Evolutionary conservation across 92 coral and sea anemone species (phyloP).

Genomic region (Paramuricea clavata): DNA sequence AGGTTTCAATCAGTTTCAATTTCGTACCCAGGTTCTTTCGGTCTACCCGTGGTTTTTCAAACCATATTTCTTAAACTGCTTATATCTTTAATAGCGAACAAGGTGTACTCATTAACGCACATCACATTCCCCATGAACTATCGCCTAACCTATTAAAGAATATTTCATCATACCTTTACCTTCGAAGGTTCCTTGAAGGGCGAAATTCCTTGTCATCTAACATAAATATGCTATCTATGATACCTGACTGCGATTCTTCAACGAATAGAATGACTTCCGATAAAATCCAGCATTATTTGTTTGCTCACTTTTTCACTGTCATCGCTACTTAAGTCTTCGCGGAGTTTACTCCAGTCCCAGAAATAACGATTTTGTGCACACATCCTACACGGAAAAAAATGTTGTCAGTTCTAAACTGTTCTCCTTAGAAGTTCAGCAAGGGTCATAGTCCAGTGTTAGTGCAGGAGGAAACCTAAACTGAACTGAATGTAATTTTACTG

Average conservation of each 20-base stretch:
- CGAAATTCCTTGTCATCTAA: not conserved
- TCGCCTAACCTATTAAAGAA: not conserved
- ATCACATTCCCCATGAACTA: too few species aligned
- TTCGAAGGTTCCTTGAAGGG: not conserved
- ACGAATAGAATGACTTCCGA: conserved; percentile 10
- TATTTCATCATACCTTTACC: not conserved
- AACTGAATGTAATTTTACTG: too few species aligned
- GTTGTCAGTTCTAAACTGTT: too few species aligned
- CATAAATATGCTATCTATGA: not conserved
- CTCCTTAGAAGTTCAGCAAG: too few species aligned
- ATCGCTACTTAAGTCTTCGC: not conserved
- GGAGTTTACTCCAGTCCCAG: conserved; percentile 21
- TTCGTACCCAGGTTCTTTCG: too few species aligned
- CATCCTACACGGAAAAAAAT: conserved; percentile 14
- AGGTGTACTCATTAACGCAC: not conserved
- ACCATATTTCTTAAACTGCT: not conserved
- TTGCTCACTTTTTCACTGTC: not conserved
- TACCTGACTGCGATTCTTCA: not conserved
- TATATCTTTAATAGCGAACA: not conserved
- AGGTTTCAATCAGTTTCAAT: too few species aligned
- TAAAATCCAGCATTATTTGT: conserved; percentile 20
- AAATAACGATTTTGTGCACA: conserved; percentile 48
- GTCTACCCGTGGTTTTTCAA: too few species aligned
- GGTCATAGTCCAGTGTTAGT: too few species aligned
- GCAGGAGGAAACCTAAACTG: too few species aligned